Percentiles rank a stretch among this genome's conserved stretches.
Conservation (phyloP, 2,113 vertebrate genomes). For the Hemibagrus wyckioides region DNA sequence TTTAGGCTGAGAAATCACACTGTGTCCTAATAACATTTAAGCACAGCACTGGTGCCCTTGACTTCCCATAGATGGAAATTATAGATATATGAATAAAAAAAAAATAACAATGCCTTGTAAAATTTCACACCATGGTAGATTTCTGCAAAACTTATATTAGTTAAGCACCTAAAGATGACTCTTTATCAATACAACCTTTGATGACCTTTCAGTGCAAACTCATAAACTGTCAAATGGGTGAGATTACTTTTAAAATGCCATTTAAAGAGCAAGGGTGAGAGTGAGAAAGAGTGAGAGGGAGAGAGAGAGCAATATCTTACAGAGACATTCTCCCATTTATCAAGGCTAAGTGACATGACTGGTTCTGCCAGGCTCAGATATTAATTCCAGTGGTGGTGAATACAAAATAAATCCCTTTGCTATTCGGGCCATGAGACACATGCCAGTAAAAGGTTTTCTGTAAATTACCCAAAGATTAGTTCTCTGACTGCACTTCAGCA, state of each 20-base stretch:
- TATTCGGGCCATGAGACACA: constrained; percentile 72
- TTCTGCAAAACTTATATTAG: neutral
- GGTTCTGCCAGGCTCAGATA: constrained; percentile 70
- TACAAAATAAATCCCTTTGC: constrained; percentile 73
- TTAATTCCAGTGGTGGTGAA: constrained; percentile 74
- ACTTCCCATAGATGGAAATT: constrained; percentile 5
- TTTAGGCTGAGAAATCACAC: neutral
- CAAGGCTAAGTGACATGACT: constrained; percentile 70
- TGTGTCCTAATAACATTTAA: constrained; percentile 15
- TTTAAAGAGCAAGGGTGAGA: constrained; percentile 36
- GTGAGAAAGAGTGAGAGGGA: neutral
- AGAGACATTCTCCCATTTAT: constrained; percentile 71
- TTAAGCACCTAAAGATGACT: constrained; percentile 27
- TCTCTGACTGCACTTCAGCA: constrained; percentile 67
- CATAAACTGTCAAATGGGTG: constrained; percentile 62
- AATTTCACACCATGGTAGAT: constrained; percentile 13
- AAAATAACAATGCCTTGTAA: constrained; percentile 21
- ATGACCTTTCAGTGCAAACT: constrained; percentile 40
- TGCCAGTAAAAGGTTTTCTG: constrained; percentile 72
- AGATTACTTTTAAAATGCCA: constrained; percentile 47
- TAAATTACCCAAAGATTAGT: constrained; percentile 78
- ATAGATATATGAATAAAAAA: constrained; percentile 2
- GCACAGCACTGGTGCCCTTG: neutral
- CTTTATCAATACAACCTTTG: constrained; percentile 33
- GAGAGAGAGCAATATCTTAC: constrained; percentile 64